Base-by-base conservation (phyloP, 2,888 invertebrate genomes). In the Aelia acuminata region DNA sequence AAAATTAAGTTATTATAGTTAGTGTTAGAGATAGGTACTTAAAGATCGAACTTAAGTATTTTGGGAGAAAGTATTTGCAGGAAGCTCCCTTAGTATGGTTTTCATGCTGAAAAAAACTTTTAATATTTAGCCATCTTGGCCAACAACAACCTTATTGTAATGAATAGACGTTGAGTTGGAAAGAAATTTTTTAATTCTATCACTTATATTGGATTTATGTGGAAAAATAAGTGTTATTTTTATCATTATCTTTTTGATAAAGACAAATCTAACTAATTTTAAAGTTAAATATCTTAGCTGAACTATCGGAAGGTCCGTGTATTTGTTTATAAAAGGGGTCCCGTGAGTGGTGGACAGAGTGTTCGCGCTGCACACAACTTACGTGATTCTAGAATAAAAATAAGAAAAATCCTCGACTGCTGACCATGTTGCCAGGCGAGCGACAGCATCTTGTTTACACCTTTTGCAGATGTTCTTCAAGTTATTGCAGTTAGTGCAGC, bases 391-490 rank as follows among this genome's bases (percentile, higher is more conserved):
- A 18, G 63, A 18, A 70, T 70, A 70, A 70, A 70, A 70, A 70
- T 70, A 70, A 70, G 63, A 70, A 70, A 70, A 70, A 70, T 70
- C 11, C 63, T 70, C 63, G 63, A 70, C 63, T 70, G 63, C 63
- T 70, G 63, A 70, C 63, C 18, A 70, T 70, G 63, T 70, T 20
- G 63, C 20, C 63, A 1, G 31, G 18, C 7, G 15, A 63, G 63
- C 0, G n/a, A 11, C n/a, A 5, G 26, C 26, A 13, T 31, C 35
- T 7, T 70, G 63, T 70, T 70, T 70, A 70, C n/a, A n/a, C 63
- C 31, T 31, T 70, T 35, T 35, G 18, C 63, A 35, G 63, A 20
- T 35, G 63, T 31, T 35, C 31, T 35, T 70, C 18, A 35, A 35
- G 63, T 18, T 70, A 35, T 70, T 18, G 63, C 63, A 70, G 63